These are phyloP conservation scores for Uloborus plumipes DNA, from an alignment of 2,888 invertebrate species.

Conservation along the genomic window DNA sequence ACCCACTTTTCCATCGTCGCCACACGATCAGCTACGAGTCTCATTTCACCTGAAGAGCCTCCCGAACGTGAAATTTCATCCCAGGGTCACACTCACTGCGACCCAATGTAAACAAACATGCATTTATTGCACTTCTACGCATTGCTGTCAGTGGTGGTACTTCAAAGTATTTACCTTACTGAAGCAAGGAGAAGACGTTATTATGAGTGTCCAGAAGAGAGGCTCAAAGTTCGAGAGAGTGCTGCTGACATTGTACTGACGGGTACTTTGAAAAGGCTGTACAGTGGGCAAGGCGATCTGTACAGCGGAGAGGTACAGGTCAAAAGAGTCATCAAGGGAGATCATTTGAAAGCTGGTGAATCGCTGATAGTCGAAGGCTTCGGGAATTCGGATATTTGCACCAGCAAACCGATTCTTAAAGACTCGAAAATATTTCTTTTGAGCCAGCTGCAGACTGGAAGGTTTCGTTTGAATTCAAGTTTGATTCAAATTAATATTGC, in stretches of 20 bases:
- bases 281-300: constrained; percentile 37
- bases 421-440: constrained; percentile 66
- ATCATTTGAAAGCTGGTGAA: constrained; percentile 49
- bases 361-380: constrained; percentile 65
- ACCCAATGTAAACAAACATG: not conserved
- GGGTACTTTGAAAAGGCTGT: constrained; percentile 63
- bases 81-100: not conserved
- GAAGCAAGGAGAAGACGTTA: constrained; percentile 33
- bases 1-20: constrained; percentile 10
- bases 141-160: constrained; percentile 1
- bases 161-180: not conserved
- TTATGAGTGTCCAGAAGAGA: constrained; percentile 50
- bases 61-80: not conserved
- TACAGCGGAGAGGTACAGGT: constrained; percentile 65
- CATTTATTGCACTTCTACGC: not conserved
- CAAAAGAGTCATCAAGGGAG: constrained; percentile 64
- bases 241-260: constrained; percentile 67
- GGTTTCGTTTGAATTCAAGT: constrained; percentile 65
- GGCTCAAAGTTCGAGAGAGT: constrained; percentile 47
- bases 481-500: constrained; percentile 57
- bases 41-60: not conserved
- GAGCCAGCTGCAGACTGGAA: constrained; percentile 54
- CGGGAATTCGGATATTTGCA: constrained; percentile 61
- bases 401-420: constrained; percentile 35
- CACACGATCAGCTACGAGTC: not conserved